A percentile compares a stretch with the other conserved stretches of the same genome.
phyloP scores from a whole-genome alignment of 2,888 invertebrate genomes.

The Acanthosoma haemorrhoidale region DNA sequence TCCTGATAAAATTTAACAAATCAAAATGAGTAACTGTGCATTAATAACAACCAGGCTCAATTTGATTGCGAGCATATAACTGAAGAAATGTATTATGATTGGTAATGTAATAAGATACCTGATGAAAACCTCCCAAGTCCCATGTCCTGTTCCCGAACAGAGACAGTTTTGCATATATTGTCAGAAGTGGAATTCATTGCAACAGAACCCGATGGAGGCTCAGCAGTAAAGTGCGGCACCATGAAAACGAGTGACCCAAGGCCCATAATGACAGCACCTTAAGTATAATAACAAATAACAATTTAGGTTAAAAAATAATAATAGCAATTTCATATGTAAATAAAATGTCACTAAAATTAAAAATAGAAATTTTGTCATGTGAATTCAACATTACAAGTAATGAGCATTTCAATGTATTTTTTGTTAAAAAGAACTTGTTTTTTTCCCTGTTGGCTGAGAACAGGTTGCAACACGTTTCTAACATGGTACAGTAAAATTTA shows the following conservation, averaged over 20 bases:
- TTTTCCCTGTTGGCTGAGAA: too few species aligned
- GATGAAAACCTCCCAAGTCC: slow-evolving; percentile 52
- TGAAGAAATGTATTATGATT: neutral
- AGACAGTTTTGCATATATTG: slow-evolving; percentile 72
- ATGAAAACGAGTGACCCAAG: slow-evolving; percentile 88
- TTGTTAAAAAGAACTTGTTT: too few species aligned
- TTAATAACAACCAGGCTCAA: slow-evolving; percentile 27
- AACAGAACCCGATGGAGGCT: slow-evolving; percentile 64
- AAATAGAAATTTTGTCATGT: too few species aligned
- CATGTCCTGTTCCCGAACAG: slow-evolving; percentile 67
- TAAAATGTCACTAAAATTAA: too few species aligned
- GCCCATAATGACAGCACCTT: slow-evolving; percentile 86
- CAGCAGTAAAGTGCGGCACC: slow-evolving; percentile 85
- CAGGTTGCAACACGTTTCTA: too few species aligned
- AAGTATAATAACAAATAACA: slow-evolving; percentile 32
- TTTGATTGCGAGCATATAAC: neutral
- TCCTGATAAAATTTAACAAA: slow-evolving; percentile 46
- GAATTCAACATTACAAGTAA: too few species aligned
- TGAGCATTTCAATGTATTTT: too few species aligned
- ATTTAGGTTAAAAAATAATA: slow-evolving; percentile 69
- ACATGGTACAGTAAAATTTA: too few species aligned
- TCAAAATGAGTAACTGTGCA: neutral
- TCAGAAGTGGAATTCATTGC: slow-evolving; percentile 64
- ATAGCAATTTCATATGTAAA: too few species aligned
- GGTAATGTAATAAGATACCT: neutral